These are phyloP conservation scores for Cyprinodon tularosa DNA, from an alignment of 2,113 vertebrate genomes.

Conservation along the genomic window DNA sequence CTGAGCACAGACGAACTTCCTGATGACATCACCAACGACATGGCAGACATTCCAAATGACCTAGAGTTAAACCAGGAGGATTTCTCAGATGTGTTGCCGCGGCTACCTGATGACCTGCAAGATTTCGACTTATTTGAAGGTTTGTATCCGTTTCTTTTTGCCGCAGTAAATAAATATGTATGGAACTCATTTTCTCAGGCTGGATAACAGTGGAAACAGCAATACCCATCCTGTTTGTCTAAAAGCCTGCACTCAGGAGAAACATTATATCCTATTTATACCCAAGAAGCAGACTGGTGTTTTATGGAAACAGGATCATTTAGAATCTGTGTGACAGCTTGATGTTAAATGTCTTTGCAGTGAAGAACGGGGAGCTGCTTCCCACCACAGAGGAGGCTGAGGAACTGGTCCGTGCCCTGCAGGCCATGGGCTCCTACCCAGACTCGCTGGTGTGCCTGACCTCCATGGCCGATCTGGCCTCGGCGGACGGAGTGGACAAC, in stretches of 20 bases:
- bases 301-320: too few relatives aligned
- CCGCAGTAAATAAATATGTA: background rate
- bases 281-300: too few relatives aligned
- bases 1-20: slow-evolving; percentile 96
- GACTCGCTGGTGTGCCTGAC: slow-evolving; percentile 95
- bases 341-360: slow-evolving; percentile 68
- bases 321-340: background rate
- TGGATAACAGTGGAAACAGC: background rate
- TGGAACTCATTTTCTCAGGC: background rate
- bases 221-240: background rate
- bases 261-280: background rate
- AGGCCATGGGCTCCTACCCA: slow-evolving; percentile 90
- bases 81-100: slow-evolving; percentile 94
- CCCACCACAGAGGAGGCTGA: slow-evolving; percentile 98
- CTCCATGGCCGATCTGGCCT: slow-evolving; percentile 92
- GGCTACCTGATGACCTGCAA: slow-evolving; percentile 95
- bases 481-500: slow-evolving; percentile 90
- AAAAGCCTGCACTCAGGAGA: background rate
- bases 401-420: slow-evolving; percentile 94
- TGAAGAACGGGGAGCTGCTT: slow-evolving; percentile 97
- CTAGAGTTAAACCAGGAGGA: slow-evolving; percentile 99
- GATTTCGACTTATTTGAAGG: slow-evolving; percentile 99
- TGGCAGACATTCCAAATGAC: slow-evolving; percentile 99
- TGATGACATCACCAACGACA: slow-evolving; percentile 97
- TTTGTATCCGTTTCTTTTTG: slow-evolving; percentile 45